These are phyloP conservation scores for Amphiprion ocellaris DNA, from an alignment of 2,113 vertebrate genomes.

Conservation along the genomic window DNA sequence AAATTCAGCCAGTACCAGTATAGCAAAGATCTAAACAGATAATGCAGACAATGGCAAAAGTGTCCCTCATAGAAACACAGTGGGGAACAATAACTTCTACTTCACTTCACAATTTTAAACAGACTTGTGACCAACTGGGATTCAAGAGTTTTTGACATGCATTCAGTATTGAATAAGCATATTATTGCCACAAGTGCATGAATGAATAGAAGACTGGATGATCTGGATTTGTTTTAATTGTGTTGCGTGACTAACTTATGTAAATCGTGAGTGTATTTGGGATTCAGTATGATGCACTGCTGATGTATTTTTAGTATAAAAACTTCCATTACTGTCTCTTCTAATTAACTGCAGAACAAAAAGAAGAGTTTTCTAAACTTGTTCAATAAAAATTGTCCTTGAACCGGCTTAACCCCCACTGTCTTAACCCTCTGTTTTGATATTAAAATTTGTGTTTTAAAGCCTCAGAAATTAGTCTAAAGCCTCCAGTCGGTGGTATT, in stretches of 20 bases:
- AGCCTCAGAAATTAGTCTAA: neutral
- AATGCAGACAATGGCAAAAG: neutral
- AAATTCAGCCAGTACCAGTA: neutral
- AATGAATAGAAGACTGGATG: neutral
- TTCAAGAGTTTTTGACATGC: too few relatives aligned
- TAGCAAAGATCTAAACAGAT: neutral
- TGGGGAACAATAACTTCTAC: too few relatives aligned
- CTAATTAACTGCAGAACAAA: conserved; percentile 36
- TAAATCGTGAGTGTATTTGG: conserved; percentile 1
- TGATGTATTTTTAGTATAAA: conserved; percentile 28
- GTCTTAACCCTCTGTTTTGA: neutral
- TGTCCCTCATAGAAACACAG: too few relatives aligned
- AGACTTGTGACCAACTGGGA: neutral
- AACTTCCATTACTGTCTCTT: conserved; percentile 32
- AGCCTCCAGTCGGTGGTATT: neutral
- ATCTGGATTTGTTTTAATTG: neutral
- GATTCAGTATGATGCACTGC: neutral
- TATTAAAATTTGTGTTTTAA: neutral
- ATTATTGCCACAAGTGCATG: neutral
- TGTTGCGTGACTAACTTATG: neutral
- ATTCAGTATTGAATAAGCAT: neutral
- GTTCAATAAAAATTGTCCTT: conserved; percentile 30
- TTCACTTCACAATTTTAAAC: neutral
- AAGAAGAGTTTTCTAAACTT: conserved; percentile 18
- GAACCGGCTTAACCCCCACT: neutral